A percentile compares a stretch with the other conserved stretches of the same genome.
phyloP scores from a whole-genome alignment of 2,888 invertebrate species.

The Caenorhabditis afra region DNA sequence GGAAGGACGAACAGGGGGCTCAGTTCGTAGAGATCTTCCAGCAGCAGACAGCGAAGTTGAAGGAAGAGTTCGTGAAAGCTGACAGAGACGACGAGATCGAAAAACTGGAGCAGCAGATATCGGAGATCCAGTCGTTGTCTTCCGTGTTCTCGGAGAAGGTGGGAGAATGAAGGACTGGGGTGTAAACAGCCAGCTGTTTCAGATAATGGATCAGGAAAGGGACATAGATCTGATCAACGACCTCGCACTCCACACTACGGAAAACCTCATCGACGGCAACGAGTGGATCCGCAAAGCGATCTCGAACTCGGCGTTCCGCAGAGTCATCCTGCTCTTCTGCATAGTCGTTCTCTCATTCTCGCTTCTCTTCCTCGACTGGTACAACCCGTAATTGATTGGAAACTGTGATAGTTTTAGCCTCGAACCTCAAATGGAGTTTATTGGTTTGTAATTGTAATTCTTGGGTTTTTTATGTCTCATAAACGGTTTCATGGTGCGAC shows the following conservation, averaged over 20 bases:
- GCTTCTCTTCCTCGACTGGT: slow-evolving; percentile 97
- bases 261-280: slow-evolving; percentile 96
- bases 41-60: slow-evolving; percentile 37
- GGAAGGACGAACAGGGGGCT: slow-evolving; percentile 39
- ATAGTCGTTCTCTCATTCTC: slow-evolving; percentile 95
- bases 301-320: slow-evolving; percentile 95
- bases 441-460: no score
- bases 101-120: slow-evolving; percentile 86
- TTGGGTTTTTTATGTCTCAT: no score
- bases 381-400: slow-evolving; percentile 84
- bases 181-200: slow-evolving; percentile 19
- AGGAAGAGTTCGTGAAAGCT: slow-evolving; percentile 37
- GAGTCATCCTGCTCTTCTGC: slow-evolving; percentile 95
- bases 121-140: slow-evolving; percentile 95
- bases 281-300: slow-evolving; percentile 96
- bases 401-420: no score
- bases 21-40: slow-evolving; percentile 39
- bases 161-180: neutral
- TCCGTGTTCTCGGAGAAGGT: slow-evolving; percentile 96
- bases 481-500: slow-evolving; percentile 20
- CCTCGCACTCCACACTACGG: slow-evolving; percentile 92
- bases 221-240: slow-evolving; percentile 93
- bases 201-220: slow-evolving; percentile 85
- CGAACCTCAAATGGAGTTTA: no score
- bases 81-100: slow-evolving; percentile 69